phyloP scores from a whole-genome alignment of 2,113 vertebrate species.

The Chloropsis hardwickii region DNA sequence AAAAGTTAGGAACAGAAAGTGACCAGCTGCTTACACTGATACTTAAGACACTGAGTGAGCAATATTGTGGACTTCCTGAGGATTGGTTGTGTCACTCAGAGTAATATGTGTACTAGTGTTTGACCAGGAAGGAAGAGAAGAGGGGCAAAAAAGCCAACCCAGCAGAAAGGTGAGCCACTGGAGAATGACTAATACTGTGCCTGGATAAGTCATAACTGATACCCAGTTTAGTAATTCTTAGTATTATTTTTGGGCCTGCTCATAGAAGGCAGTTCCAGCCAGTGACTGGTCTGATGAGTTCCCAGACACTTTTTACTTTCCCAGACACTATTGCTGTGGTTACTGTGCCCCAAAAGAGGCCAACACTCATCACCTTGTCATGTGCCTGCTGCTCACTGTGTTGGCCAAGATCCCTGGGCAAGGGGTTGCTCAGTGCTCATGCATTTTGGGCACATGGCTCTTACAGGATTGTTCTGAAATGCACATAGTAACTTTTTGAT shows the following conservation, averaged over 20 bases:
- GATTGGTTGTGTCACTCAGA: background rate
- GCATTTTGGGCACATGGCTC: background rate
- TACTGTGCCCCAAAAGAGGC: background rate
- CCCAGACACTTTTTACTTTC: background rate
- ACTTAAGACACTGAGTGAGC: background rate
- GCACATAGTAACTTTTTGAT: background rate
- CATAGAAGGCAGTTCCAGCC: background rate
- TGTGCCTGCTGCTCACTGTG: accelerated
- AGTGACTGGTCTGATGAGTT: background rate
- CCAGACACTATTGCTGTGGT: background rate
- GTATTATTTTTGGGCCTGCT: background rate
- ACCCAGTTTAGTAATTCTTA: background rate
- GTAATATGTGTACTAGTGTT: background rate
- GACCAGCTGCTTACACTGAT: background rate
- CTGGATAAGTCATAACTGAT: background rate
- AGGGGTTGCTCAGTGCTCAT: background rate
- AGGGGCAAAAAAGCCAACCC: background rate
- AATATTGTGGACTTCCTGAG: background rate
- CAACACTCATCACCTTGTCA: background rate
- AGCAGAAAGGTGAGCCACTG: background rate
- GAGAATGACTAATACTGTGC: background rate
- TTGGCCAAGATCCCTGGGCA: background rate
- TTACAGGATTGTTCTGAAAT: background rate
- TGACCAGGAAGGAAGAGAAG: background rate
- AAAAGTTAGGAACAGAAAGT: background rate